Evolutionary conservation across 2,888 invertebrate species (phyloP), one percentile per base, ranked within the genome.

Genomic region (Drosophila fulvimacula): DNA sequence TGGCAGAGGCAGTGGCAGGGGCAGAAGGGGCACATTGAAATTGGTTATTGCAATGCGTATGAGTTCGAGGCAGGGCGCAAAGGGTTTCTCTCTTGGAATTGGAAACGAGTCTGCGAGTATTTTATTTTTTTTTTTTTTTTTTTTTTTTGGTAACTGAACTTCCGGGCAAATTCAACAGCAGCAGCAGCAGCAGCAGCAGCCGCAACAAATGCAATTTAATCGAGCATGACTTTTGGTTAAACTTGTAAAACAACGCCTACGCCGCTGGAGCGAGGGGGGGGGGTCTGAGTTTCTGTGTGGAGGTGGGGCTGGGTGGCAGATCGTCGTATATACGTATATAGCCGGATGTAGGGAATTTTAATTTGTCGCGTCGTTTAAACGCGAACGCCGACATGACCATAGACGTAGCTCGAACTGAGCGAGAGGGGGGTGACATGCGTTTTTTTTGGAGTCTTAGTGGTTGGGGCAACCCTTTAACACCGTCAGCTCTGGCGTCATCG

Each of bases 311-410:
- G 38, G 57, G 49, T 10, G 42, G 17, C 24, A 24, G 42, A 34
- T 67, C 44, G 21, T 38, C 46, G 51, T 57, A 36, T 38, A 27
- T 57, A 42, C 71, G 24, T 52, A 38, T 57, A 39, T 73, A 74
- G 69, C 90, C 90, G 90, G 90, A 90, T 90, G 89, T 90, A 85
- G 89, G 85, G 89, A 90, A 90, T 90, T 90, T 89, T 89, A 88
- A 90, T 90, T 89, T 80, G 89, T 87, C 84, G 82, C 82, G 84
- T 85, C 84, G 83, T 84, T 86, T 83, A 84, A 87, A 84, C 77
- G 77, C 81, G 83, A 79, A 38, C 85, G 73, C 69, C 79, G 74
- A 76, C 77, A 82, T 46, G 78, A 44, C 76, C 63, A 71, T 62
- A 38, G 51, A 46, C 51, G 36, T 61, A 51, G 49, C 49, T 42